phyloP scores from a whole-genome alignment of 2,888 invertebrate species.

The Netelia inedita region DNA sequence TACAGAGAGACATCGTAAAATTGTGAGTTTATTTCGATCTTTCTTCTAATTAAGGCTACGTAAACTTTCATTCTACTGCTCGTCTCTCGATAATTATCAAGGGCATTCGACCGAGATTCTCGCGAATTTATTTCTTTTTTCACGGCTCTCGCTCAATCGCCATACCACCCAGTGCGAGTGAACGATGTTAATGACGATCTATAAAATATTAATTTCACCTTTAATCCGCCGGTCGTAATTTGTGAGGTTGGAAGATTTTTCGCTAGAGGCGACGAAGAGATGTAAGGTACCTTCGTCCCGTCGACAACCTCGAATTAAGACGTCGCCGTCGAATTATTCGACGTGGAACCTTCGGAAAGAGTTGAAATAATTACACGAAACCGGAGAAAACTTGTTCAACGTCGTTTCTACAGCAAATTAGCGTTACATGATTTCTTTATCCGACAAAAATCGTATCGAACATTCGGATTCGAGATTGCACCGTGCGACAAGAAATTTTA shows the following conservation, averaged over 20 bases:
- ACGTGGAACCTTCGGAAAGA: constrained; percentile 24
- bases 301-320: constrained; percentile 35
- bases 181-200: constrained; percentile 2
- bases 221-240: not conserved
- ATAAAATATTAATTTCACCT: not conserved
- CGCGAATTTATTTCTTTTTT: constrained; percentile 1
- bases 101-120: not conserved
- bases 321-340: constrained; percentile 27
- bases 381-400: not conserved
- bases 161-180: constrained; percentile 15
- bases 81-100: not conserved
- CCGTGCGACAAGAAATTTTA: not conserved
- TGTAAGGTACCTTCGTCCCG: not conserved
- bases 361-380: constrained; percentile 5
- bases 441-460: too few species aligned
- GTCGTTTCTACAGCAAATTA: not conserved
- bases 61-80: constrained; percentile 20
- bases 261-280: not conserved
- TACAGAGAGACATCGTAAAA: constrained; percentile 32
- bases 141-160: not conserved
- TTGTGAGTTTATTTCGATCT: constrained; percentile 44
- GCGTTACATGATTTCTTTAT: not conserved
- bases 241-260: not conserved
- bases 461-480: too few species aligned
- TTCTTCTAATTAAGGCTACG: constrained; percentile 46